Conservation (phyloP, 2,113 vertebrate genomes). For the Dipodomys ordii region DNA sequence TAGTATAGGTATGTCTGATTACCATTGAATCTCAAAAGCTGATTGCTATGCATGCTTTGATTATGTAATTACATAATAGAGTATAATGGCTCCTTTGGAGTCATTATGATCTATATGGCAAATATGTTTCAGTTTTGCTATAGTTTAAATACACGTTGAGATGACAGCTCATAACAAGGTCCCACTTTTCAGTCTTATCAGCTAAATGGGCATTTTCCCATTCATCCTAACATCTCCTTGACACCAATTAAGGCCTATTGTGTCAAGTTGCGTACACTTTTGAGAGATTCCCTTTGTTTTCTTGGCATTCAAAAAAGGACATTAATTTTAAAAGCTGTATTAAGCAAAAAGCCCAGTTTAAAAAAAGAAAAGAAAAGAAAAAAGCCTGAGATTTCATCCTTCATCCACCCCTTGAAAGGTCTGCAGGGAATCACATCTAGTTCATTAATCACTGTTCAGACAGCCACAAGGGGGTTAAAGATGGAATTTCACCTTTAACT, state of each 20-base stretch:
- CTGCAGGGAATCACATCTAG: constrained; percentile 75
- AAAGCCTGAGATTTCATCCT: constrained; percentile 70
- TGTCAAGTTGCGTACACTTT: constrained; percentile 74
- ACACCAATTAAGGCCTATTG: constrained; percentile 83
- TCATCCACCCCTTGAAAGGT: constrained; percentile 70
- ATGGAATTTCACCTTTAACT: constrained; percentile 81
- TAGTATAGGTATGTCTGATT: constrained; percentile 84
- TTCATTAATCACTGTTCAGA: constrained; percentile 81
- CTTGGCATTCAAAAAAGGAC: constrained; percentile 74
- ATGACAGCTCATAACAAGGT: constrained; percentile 80
- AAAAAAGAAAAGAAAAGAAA: not conserved
- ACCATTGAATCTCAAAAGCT: constrained; percentile 81
- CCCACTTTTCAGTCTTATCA: constrained; percentile 79
- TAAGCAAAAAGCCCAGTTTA: constrained; percentile 57
- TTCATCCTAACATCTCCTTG: constrained; percentile 79
- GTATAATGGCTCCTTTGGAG: constrained; percentile 85
- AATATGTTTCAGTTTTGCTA: constrained; percentile 83
- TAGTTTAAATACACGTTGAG: constrained; percentile 81
- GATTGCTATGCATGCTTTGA: constrained; percentile 78
- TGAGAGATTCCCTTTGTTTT: constrained; percentile 79
- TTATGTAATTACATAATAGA: constrained; percentile 86
- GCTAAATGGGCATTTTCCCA: constrained; percentile 80
- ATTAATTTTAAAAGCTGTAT: constrained; percentile 78
- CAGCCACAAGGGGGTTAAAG: constrained; percentile 81
- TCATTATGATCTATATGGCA: constrained; percentile 85